Percentiles rank a stretch among this genome's conserved stretches.
These are phyloP conservation scores for Dryomyza anilis DNA, from an alignment of 2,888 invertebrate species.

Conservation along the genomic window DNA sequence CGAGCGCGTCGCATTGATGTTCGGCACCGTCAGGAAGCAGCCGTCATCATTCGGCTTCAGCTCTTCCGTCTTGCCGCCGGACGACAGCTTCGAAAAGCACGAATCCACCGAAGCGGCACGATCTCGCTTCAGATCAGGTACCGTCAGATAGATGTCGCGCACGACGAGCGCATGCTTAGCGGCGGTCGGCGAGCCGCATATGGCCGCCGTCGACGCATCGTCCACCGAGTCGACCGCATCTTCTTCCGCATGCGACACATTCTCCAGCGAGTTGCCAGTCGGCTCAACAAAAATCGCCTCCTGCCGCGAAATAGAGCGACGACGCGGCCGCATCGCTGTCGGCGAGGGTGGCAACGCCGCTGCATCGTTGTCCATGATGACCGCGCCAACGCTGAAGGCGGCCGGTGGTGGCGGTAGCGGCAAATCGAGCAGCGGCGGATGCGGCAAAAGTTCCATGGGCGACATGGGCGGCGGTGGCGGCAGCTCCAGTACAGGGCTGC, in stretches of 20 bases:
- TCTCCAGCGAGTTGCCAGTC: slow-evolving; percentile 73
- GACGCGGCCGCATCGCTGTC: slow-evolving; percentile 63
- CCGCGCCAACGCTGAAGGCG: slow-evolving; percentile 29
- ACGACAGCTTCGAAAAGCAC: slow-evolving; percentile 79
- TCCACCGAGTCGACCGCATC: slow-evolving; percentile 49
- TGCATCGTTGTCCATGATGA: slow-evolving; percentile 30
- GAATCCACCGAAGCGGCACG: slow-evolving; percentile 88
- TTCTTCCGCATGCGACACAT: slow-evolving; percentile 65
- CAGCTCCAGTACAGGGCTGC: slow-evolving; percentile 52
- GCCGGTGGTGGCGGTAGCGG: slow-evolving; percentile 39
- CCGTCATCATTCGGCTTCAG: slow-evolving; percentile 68
- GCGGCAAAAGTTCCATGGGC: slow-evolving; percentile 40
- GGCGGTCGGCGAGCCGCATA: slow-evolving; percentile 49
- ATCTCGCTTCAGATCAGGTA: slow-evolving; percentile 82
- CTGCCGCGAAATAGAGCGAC: slow-evolving; percentile 79
- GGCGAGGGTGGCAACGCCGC: slow-evolving; percentile 50
- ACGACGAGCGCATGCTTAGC: slow-evolving; percentile 61
- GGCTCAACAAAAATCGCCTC: slow-evolving; percentile 82
- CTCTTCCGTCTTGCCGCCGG: slow-evolving; percentile 72
- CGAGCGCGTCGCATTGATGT: slow-evolving; percentile 73
- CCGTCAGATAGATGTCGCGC: slow-evolving; percentile 77
- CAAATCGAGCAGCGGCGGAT: slow-evolving; percentile 37
- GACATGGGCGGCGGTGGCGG: slow-evolving; percentile 47
- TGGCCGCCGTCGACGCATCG: slow-evolving; percentile 60
- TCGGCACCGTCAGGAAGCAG: slow-evolving; percentile 71